Evolutionary conservation across 2,113 vertebrate species (phyloP).

Genomic region (Fulmarus glacialis): DNA sequence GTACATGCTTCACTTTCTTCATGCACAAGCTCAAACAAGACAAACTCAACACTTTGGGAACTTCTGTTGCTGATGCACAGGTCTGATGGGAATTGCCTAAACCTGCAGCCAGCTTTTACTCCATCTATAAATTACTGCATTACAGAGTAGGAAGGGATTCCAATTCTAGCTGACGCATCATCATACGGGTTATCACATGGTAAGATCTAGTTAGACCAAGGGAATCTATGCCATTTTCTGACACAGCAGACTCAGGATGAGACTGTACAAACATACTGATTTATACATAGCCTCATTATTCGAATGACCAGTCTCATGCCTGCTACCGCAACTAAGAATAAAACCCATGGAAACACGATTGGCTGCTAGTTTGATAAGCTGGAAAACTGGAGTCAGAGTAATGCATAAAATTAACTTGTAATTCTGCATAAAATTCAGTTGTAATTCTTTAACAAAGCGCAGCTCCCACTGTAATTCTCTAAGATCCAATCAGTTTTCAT

Average conservation of each 20-base stretch:
- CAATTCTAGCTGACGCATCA: neutral
- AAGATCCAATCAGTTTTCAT: neutral
- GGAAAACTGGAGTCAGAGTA: neutral
- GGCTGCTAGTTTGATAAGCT: neutral
- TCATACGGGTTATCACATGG: neutral
- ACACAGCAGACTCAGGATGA: neutral
- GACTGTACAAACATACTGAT: neutral
- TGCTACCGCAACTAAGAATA: neutral
- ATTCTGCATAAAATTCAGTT: neutral
- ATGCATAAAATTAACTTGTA: neutral
- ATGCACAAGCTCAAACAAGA: neutral
- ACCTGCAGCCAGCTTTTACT: neutral
- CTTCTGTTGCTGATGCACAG: neutral
- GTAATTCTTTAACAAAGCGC: neutral
- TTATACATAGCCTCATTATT: neutral
- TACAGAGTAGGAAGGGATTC: neutral
- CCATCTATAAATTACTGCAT: neutral
- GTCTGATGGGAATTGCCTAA: neutral
- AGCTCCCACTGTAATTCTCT: neutral
- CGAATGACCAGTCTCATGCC: neutral
- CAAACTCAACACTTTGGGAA: neutral
- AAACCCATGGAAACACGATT: neutral
- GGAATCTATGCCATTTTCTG: neutral
- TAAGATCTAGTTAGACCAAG: neutral
- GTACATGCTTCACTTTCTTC: neutral